Percentiles rank a stretch among this genome's conserved stretches.
Evolutionary conservation across 2,888 invertebrate genomes (phyloP).

Genomic region (Alviniconcha strummeri): DNA sequence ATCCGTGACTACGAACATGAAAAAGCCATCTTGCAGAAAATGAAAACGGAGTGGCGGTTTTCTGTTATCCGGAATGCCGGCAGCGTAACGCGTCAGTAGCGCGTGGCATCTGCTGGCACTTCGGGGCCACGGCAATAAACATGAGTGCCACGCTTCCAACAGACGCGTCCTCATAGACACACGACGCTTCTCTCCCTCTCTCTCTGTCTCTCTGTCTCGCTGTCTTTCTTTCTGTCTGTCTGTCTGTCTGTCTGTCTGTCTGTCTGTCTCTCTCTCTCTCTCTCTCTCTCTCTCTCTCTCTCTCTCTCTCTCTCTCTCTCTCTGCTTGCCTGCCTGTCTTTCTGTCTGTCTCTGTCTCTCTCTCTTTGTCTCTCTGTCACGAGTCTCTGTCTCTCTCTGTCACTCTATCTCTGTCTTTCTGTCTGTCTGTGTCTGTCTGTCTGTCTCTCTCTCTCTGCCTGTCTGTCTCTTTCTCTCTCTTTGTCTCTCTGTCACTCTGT

Average conservation of each 20-base stretch:
- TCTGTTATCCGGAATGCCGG: not conserved
- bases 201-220: not conserved
- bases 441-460: not conserved
- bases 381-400: not conserved
- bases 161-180: not conserved
- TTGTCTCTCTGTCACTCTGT: not conserved
- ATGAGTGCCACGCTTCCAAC: constrained; percentile 13
- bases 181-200: not conserved
- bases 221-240: not conserved
- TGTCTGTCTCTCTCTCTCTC: not conserved
- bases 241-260: not conserved
- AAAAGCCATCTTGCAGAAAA: too few species aligned
- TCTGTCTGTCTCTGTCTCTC: not conserved
- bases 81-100: not conserved
- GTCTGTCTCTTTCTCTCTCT: not conserved
- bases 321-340: too few species aligned
- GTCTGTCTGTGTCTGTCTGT: not conserved
- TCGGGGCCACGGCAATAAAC: constrained; percentile 7
- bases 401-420: not conserved
- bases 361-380: not conserved
- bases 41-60: too few species aligned
- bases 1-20: too few species aligned
- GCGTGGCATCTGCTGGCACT: constrained; percentile 10
- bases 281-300: not conserved
- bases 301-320: not conserved